A percentile compares a stretch with the other conserved stretches of the same genome.
Evolutionary conservation across 2,113 vertebrate species (phyloP).

Genomic region (Tiliqua scincoides): DNA sequence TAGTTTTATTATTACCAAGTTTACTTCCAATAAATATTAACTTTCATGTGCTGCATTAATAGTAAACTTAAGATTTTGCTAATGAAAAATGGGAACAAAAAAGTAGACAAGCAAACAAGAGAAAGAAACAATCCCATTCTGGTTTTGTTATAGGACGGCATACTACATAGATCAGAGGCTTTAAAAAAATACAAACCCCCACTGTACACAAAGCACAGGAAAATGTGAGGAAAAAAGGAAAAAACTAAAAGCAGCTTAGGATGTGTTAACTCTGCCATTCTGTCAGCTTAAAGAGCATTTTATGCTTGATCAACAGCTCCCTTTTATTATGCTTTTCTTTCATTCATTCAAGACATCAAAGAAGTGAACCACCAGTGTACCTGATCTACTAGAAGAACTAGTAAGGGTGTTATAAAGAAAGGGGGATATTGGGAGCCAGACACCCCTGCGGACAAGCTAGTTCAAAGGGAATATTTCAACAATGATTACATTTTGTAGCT

Average conservation of each 20-base stretch:
- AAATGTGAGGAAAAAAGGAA: slow-evolving; percentile 81
- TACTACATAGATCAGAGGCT: slow-evolving; percentile 88
- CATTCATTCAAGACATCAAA: slow-evolving; percentile 89
- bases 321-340: slow-evolving; percentile 88
- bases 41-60: neutral
- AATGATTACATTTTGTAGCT: slow-evolving; percentile 92
- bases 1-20: slow-evolving; percentile 34
- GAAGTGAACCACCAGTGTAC: slow-evolving; percentile 82
- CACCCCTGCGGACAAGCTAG: slow-evolving; percentile 85
- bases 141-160: slow-evolving; percentile 81
- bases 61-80: slow-evolving; percentile 42
- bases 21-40: slow-evolving; percentile 52
- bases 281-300: slow-evolving; percentile 90
- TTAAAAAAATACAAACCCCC: slow-evolving; percentile 84
- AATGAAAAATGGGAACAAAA: slow-evolving; percentile 48
- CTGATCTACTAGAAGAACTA: slow-evolving; percentile 83
- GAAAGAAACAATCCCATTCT: slow-evolving; percentile 84
- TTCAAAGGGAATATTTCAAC: slow-evolving; percentile 90
- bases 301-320: slow-evolving; percentile 90
- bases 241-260: slow-evolving; percentile 87
- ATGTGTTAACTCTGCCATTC: slow-evolving; percentile 90
- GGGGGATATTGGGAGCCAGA: slow-evolving; percentile 80
- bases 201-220: slow-evolving; percentile 89
- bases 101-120: slow-evolving; percentile 69
- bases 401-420: slow-evolving; percentile 86